Evolutionary conservation across 2,888 invertebrate species (phyloP).

Genomic region (Polydrusus cervinus): DNA sequence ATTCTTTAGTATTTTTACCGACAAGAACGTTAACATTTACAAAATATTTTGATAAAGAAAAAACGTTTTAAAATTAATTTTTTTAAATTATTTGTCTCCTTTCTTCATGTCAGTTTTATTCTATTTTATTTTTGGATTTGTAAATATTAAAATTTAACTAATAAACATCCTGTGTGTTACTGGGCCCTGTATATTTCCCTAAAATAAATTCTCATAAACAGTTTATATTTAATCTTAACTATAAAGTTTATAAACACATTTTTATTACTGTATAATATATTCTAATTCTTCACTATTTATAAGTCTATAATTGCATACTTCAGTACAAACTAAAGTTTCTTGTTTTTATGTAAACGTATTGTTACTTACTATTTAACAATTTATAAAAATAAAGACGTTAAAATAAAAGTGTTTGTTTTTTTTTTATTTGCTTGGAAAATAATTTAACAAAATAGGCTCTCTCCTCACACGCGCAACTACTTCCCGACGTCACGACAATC

Average conservation of each 20-base stretch:
- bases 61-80: too few species aligned
- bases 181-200: neutral
- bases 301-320: slow-evolving; percentile 55
- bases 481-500: too few species aligned
- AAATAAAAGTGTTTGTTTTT: slow-evolving; percentile 25
- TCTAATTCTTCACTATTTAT: slow-evolving; percentile 50
- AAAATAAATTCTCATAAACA: neutral
- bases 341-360: slow-evolving; percentile 68
- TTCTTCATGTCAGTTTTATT: too few species aligned
- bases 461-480: too few species aligned
- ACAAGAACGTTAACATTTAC: too few species aligned
- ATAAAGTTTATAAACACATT: slow-evolving; percentile 13
- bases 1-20: too few species aligned
- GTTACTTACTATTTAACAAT: slow-evolving; percentile 69
- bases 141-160: too few species aligned
- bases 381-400: slow-evolving; percentile 65
- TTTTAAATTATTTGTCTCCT: too few species aligned
- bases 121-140: too few species aligned
- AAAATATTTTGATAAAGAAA: too few species aligned
- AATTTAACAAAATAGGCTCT: too few species aligned
- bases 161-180: neutral
- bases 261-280: slow-evolving; percentile 43
- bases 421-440: too few species aligned
- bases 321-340: slow-evolving; percentile 68
- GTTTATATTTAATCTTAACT: slow-evolving; percentile 5